These are phyloP conservation scores for Halichoerus grypus DNA, from an alignment of 2,113 vertebrate species.

Conservation along the genomic window DNA sequence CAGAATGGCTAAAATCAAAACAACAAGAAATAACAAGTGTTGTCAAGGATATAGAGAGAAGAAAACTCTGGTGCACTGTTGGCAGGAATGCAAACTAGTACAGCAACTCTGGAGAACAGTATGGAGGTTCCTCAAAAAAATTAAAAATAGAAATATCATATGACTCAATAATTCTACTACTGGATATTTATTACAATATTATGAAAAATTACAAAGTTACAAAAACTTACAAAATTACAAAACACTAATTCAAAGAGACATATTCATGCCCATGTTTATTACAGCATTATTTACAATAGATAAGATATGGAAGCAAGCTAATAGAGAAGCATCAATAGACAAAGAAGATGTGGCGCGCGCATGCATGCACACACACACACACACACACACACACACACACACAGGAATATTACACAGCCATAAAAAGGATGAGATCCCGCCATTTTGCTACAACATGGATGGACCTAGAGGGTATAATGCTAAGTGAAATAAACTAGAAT, in stretches of 20 bases:
- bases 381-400: not conserved
- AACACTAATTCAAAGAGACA: not conserved
- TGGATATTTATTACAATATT: not conserved
- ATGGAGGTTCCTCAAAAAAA: not conserved
- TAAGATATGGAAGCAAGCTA: not conserved
- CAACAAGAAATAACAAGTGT: not conserved
- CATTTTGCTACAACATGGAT: not conserved
- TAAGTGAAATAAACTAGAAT: not conserved
- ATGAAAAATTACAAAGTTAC: no score
- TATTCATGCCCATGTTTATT: not conserved
- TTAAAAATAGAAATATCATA: not conserved
- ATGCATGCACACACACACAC: accelerated
- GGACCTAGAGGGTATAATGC: not conserved
- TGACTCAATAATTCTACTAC: not conserved
- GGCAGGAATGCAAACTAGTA: not conserved
- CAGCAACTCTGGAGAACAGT: not conserved
- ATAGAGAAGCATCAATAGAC: not conserved
- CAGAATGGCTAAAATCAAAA: not conserved
- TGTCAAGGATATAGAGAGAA: not conserved
- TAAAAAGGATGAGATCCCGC: not conserved
- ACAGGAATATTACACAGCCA: not conserved
- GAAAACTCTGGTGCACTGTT: not conserved
- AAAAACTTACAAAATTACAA: not conserved
- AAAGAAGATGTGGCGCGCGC: no score
- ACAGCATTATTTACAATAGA: not conserved